Percentiles rank a stretch among this genome's conserved stretches.
Conservation (phyloP, 2,888 invertebrate species). For the Ametastegia equiseti region DNA sequence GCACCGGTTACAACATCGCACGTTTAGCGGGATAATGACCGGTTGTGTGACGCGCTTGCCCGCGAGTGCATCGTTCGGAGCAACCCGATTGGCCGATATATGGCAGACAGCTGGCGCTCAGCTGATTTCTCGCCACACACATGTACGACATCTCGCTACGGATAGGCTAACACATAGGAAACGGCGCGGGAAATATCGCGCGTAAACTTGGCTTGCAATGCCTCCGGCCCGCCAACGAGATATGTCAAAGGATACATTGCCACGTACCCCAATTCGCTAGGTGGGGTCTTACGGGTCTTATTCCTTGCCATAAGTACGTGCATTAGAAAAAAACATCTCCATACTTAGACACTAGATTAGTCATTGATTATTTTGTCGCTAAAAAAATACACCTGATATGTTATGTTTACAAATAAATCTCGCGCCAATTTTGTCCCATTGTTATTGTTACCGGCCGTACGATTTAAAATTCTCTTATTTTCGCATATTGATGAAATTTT, state of each 20-base stretch:
- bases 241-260: slow-evolving; percentile 52
- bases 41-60: slow-evolving; percentile 43
- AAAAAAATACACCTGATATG: background rate
- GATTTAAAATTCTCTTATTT: background rate
- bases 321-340: background rate
- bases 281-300: slow-evolving; percentile 33
- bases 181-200: slow-evolving; percentile 71
- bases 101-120: slow-evolving; percentile 73
- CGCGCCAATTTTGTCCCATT: slow-evolving; percentile 11
- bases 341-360: background rate
- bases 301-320: slow-evolving; percentile 18
- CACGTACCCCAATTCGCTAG: slow-evolving; percentile 53
- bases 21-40: slow-evolving; percentile 65
- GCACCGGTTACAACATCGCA: slow-evolving; percentile 46
- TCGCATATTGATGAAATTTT: background rate
- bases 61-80: slow-evolving; percentile 57
- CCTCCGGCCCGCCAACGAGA: slow-evolving; percentile 56
- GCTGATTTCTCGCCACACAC: slow-evolving; percentile 65
- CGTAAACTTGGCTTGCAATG: slow-evolving; percentile 63
- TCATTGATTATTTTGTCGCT: background rate
- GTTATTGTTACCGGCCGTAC: background rate
- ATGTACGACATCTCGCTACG: slow-evolving; percentile 28
- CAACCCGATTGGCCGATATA: slow-evolving; percentile 63
- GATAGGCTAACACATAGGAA: slow-evolving; percentile 46
- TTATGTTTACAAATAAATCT: slow-evolving; percentile 13